Evolutionary conservation across 2,888 invertebrate genomes (phyloP).

Genomic region (Eupeodes luniger): DNA sequence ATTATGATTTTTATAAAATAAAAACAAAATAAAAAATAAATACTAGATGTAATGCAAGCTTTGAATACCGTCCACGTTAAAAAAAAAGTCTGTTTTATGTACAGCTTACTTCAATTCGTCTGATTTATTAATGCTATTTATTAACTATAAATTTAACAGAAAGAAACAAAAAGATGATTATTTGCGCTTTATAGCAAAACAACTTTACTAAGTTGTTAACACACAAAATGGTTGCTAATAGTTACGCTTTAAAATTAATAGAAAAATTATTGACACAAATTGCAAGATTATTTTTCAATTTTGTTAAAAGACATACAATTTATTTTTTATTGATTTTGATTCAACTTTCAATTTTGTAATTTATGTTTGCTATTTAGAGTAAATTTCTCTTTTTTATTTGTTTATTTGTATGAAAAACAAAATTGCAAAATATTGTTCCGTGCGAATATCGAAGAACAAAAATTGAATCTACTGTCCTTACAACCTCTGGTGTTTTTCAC

Average conservation of each 20-base stretch:
- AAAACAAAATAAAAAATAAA: conserved; percentile 32
- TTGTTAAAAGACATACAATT: not conserved
- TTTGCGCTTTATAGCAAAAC: conserved; percentile 17
- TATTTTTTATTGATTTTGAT: not conserved
- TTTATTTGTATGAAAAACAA: not conserved
- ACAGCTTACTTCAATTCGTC: conserved; percentile 50
- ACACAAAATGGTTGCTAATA: not conserved
- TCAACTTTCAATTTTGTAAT: not conserved
- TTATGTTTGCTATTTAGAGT: conserved; percentile 3
- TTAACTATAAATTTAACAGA: conserved; percentile 19
- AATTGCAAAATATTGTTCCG: conserved; percentile 15
- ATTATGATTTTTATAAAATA: conserved; percentile 42
- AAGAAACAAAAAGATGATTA: not conserved
- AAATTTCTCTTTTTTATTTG: not conserved
- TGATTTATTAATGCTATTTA: conserved; percentile 38
- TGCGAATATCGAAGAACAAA: conserved; percentile 66
- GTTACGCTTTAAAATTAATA: not conserved
- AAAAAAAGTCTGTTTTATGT: conserved; percentile 55
- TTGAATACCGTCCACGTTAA: conserved; percentile 82
- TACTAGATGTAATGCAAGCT: conserved; percentile 80
- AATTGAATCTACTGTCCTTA: conserved; percentile 69
- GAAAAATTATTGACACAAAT: not conserved
- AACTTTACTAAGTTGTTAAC: not conserved
- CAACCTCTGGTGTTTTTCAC: conserved; percentile 35
- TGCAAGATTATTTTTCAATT: not conserved